Base-by-base conservation (phyloP, 2,888 invertebrate genomes). In the Loripinus fragilis region DNA sequence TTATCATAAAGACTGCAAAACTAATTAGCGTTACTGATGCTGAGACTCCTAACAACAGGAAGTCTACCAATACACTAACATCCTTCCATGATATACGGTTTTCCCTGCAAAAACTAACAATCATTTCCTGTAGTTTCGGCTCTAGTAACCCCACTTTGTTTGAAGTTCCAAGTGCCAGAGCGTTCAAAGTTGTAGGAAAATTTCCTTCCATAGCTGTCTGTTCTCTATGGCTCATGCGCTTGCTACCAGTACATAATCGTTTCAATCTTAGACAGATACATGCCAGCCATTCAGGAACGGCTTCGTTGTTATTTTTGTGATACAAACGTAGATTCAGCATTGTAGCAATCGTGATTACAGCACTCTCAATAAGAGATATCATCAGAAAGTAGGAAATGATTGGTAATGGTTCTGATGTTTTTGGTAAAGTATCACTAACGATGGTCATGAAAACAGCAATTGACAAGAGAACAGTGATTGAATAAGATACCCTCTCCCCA, bases 341-440 rank as follows among this genome's bases (percentile, higher is more conserved):
- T 20, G 48, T 10, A 17, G 3, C 17, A 20, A 48, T 20, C 3
- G 20, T 48, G 5, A 48, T 48, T 20, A 48, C 3, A 10, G 48
- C 48, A 48, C 48, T 48, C 17, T 15, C 17, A 17, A 48, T 48
- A 15, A 48, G 17, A 20, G 7, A 8, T 17, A 48, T 48, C 48
- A 75, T 77, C 23, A 83, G 76, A 69, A 78, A 78, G 35, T 74
- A 80, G 41, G 79, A 79, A 7, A 81, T 71, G 2, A 85, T 66
- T 2, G 84, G 78, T 66, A 85, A 75, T 3, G 81, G 80, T 28
- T 81, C 77, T 10, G 84, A 79, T 3, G 77, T 80, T 41, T 79
- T 74, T 2, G 84, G 81, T 28, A 85, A 42, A 33, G 71, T 81
- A 15, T 81, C 84, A 35, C 78, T 76, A 23, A 85, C 38, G 5